A percentile compares a stretch with the other conserved stretches of the same genome.
Evolutionary conservation across 2,888 invertebrate species (phyloP).

Genomic region (Pegoplata infirma): DNA sequence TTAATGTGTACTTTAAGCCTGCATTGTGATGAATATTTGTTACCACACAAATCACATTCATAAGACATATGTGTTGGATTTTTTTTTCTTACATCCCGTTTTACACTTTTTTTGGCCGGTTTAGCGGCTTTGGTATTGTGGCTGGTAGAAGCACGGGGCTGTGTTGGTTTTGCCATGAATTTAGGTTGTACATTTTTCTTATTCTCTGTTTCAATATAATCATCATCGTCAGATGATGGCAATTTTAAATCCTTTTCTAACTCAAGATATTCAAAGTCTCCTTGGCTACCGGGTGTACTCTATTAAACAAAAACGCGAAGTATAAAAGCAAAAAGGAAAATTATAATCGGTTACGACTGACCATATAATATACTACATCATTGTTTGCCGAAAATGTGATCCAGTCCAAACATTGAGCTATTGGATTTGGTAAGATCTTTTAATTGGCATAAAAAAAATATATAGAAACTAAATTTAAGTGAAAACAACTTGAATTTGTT

Average conservation of each 20-base stretch:
- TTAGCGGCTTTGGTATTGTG: conserved; percentile 51
- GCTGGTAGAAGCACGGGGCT: conserved; percentile 62
- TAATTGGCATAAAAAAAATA: too few species aligned
- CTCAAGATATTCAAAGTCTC: conserved; percentile 72
- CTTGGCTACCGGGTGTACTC: too few species aligned
- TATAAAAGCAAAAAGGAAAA: too few species aligned
- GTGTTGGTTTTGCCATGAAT: conserved; percentile 51
- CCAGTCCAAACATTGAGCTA: too few species aligned
- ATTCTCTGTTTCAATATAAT: conserved; percentile 62
- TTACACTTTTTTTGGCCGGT: conserved; percentile 63
- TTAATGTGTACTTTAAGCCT: conserved; percentile 77
- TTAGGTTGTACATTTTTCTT: conserved; percentile 40
- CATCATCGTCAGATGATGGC: conserved; percentile 66
- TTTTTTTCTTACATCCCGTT: conserved; percentile 58
- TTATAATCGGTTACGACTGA: too few species aligned
- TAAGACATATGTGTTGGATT: conserved; percentile 70
- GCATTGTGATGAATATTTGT: conserved; percentile 75
- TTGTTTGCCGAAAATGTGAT: too few species aligned
- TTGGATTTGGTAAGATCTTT: too few species aligned
- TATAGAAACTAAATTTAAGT: too few species aligned
- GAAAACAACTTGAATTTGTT: too few species aligned
- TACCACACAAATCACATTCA: conserved; percentile 77
- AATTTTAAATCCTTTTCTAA: conserved; percentile 65
- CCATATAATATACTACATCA: too few species aligned
- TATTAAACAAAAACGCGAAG: too few species aligned